phyloP scores from a whole-genome alignment of 2,888 invertebrate genomes.

The Creontiades dilutus region DNA sequence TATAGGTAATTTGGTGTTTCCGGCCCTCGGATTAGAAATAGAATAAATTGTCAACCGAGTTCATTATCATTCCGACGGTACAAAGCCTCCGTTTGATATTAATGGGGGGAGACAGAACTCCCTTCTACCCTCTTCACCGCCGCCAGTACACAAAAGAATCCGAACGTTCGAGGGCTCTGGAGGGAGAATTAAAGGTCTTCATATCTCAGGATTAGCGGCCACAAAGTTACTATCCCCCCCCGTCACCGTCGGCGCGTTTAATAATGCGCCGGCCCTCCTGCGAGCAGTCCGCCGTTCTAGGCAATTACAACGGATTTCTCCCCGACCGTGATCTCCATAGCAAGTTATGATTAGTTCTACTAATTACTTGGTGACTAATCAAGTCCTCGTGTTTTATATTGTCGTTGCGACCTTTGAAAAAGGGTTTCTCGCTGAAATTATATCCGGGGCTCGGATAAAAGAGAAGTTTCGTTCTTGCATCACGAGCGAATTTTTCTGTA shows the following conservation, averaged over 20 bases:
- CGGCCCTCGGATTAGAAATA: not conserved
- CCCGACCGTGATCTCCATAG: not conserved
- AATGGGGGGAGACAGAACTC: not conserved
- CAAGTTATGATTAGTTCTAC: conserved; percentile 46
- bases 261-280: not conserved
- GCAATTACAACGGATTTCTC: conserved; percentile 9
- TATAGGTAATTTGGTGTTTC: not conserved
- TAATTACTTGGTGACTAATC: conserved; percentile 50
- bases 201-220: conserved; percentile 39
- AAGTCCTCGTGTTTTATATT: not conserved
- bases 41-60: not conserved
- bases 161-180: not conserved
- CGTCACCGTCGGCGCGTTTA: not conserved
- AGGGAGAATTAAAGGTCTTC: conserved; percentile 7
- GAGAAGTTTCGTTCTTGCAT: too few species aligned
- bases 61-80: conserved; percentile 13
- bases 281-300: not conserved
- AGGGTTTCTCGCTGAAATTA: too few species aligned
- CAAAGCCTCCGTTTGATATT: not conserved
- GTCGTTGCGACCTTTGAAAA: too few species aligned
- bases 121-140: too few species aligned
- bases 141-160: not conserved
- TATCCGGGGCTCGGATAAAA: too few species aligned
- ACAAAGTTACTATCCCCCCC: conserved; percentile 11
- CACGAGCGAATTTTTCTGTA: too few species aligned